Percentiles rank a stretch among this genome's conserved stretches.
Conservation (phyloP, 2,888 invertebrate species). For the Therioaphis trifolii region DNA sequence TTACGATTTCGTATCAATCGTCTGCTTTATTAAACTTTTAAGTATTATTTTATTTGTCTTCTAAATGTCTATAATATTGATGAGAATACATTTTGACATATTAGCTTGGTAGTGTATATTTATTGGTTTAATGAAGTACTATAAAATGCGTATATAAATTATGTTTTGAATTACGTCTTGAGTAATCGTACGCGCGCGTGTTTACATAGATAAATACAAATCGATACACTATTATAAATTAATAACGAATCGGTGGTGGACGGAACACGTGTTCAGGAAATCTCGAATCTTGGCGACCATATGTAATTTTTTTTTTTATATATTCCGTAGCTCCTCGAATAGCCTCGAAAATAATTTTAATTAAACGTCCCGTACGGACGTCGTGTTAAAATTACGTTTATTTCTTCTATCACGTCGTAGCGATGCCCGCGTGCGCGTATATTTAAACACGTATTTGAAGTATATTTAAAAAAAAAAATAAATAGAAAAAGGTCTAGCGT, state of each 20-base stretch:
- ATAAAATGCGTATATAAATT: not conserved
- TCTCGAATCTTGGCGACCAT: constrained; percentile 48
- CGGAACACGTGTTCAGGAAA: constrained; percentile 39
- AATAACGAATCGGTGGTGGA: not conserved
- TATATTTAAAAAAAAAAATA: not conserved
- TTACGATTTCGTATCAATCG: too few species aligned
- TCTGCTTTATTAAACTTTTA: too few species aligned
- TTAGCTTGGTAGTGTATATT: too few species aligned
- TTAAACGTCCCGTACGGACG: constrained; percentile 26
- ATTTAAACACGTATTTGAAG: constrained; percentile 42
- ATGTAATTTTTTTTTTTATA: not conserved
- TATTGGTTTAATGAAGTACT: too few species aligned
- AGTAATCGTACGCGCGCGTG: not conserved
- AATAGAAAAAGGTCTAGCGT: constrained; percentile 14
- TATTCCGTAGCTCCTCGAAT: constrained; percentile 16
- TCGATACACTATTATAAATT: too few species aligned
- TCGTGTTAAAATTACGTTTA: constrained; percentile 26
- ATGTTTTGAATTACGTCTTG: not conserved
- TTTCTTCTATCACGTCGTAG: not conserved
- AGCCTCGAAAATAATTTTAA: constrained; percentile 50
- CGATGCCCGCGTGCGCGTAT: not conserved
- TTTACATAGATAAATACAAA: not conserved
- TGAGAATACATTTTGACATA: too few species aligned
- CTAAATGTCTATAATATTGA: too few species aligned
- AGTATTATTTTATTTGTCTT: too few species aligned